phyloP scores from a whole-genome alignment of 1,140 invertebrate genomes.

The Pseudomyrmex gracilis region DNA sequence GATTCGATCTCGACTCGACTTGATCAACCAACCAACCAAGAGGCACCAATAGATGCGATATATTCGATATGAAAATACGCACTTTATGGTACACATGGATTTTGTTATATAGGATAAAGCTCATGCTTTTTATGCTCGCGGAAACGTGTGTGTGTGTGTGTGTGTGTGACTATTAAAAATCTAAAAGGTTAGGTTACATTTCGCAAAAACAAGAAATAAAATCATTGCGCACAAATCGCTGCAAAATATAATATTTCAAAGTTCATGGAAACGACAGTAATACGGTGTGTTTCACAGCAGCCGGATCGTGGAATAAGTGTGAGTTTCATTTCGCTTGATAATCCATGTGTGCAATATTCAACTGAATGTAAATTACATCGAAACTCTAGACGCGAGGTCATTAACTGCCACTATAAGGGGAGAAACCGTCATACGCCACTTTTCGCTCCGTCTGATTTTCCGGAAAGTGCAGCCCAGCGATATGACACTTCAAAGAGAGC shows the following conservation, averaged over 20 bases:
- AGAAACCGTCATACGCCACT: constrained; percentile 35
- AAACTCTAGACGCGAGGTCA: constrained; percentile 53
- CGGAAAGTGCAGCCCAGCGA: constrained; percentile 28
- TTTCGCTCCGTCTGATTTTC: constrained; percentile 57
- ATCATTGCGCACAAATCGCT: too few species aligned
- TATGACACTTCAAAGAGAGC: constrained; percentile 67
- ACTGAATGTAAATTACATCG: constrained; percentile 57
- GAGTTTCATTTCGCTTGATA: constrained; percentile 32
- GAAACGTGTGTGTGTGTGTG: too few species aligned
- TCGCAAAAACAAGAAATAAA: not conserved
- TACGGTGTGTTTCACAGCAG: not conserved
- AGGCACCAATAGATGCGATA: too few species aligned
- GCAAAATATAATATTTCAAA: not conserved
- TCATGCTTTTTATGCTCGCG: too few species aligned
- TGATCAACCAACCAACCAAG: too few species aligned
- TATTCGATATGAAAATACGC: too few species aligned
- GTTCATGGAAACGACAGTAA: not conserved
- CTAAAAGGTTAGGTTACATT: constrained; percentile 2
- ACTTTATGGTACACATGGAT: too few species aligned
- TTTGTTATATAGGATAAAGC: not conserved
- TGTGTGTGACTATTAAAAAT: not conserved
- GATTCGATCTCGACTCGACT: too few species aligned
- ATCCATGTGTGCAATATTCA: constrained; percentile 34
- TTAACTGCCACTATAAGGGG: constrained; percentile 47
- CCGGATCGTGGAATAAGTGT: not conserved